These are phyloP conservation scores for Protomyctophum bolini DNA, from an alignment of 2,113 vertebrate genomes.

Conservation along the genomic window DNA sequence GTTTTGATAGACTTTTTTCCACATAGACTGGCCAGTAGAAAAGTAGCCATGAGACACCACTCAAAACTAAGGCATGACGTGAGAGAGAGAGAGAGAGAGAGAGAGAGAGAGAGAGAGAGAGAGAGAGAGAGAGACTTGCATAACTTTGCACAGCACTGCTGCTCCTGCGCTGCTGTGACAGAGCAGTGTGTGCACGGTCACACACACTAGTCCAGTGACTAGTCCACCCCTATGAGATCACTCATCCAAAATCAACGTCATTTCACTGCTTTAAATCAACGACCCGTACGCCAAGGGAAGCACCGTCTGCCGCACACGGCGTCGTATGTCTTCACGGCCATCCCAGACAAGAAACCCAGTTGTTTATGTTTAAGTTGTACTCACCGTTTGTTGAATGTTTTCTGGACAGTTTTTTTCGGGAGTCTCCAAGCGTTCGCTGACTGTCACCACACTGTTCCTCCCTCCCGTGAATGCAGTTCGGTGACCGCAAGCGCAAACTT, in stretches of 20 bases:
- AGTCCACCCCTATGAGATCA: slow-evolving; percentile 52
- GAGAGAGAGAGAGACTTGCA: slow-evolving; percentile 22
- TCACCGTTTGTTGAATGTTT: slow-evolving; percentile 75
- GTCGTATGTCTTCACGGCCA: background rate
- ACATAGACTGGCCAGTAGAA: too few species aligned
- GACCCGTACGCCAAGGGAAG: background rate
- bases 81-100: too few species aligned
- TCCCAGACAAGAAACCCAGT: background rate
- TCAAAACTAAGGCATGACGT: background rate
- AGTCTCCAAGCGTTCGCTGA: slow-evolving; percentile 62
- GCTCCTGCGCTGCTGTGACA: slow-evolving; percentile 35
- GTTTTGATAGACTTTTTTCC: too few species aligned
- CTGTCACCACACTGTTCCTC: slow-evolving; percentile 74
- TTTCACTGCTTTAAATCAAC: slow-evolving; percentile 42
- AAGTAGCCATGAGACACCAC: background rate
- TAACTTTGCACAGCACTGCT: slow-evolving; percentile 41
- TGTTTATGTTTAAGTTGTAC: slow-evolving; percentile 32
- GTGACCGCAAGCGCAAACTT: slow-evolving; percentile 29
- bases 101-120: too few species aligned
- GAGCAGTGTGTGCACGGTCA: slow-evolving; percentile 26
- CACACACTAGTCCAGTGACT: slow-evolving; percentile 39
- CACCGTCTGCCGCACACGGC: background rate
- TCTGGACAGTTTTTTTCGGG: slow-evolving; percentile 74
- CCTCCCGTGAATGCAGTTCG: slow-evolving; percentile 64
- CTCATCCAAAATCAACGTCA: slow-evolving; percentile 77